These are phyloP conservation scores for Pararge aegeria DNA, from an alignment of 1,140 invertebrate species.

Conservation along the genomic window DNA sequence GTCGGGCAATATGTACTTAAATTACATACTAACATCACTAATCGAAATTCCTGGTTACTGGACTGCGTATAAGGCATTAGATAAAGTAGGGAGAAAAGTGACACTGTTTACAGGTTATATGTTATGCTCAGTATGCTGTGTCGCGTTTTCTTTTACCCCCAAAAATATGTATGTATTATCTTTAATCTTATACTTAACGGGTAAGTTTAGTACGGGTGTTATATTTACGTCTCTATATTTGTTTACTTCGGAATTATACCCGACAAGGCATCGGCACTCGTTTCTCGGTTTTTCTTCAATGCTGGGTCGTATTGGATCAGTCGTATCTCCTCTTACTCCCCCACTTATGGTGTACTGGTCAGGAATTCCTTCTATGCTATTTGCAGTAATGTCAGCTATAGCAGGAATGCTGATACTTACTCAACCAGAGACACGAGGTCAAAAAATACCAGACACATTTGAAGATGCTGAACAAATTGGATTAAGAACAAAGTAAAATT, in stretches of 20 bases:
- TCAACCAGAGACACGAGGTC: slow-evolving; percentile 85
- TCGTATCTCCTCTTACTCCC: slow-evolving; percentile 86
- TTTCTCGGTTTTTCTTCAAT: slow-evolving; percentile 86
- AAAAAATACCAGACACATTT: slow-evolving; percentile 85
- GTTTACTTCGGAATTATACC: slow-evolving; percentile 87
- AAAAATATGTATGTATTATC: slow-evolving; percentile 44
- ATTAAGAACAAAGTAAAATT: slow-evolving; percentile 15
- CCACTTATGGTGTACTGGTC: slow-evolving; percentile 63
- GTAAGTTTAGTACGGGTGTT: slow-evolving; percentile 61
- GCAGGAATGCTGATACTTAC: slow-evolving; percentile 81
- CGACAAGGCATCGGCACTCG: slow-evolving; percentile 84
- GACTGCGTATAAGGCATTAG: slow-evolving; percentile 81
- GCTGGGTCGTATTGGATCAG: slow-evolving; percentile 87
- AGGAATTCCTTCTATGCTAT: slow-evolving; percentile 83
- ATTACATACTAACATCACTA: slow-evolving; percentile 83
- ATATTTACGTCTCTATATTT: slow-evolving; percentile 85
- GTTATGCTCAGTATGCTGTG: slow-evolving; percentile 56
- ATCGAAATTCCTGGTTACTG: slow-evolving; percentile 88
- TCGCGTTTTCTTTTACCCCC: slow-evolving; percentile 59
- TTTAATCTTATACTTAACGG: slow-evolving; percentile 55
- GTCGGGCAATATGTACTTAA: slow-evolving; percentile 84
- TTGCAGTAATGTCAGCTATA: slow-evolving; percentile 82
- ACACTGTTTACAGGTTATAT: slow-evolving; percentile 61
- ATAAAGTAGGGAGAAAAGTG: slow-evolving; percentile 81
- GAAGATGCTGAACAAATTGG: slow-evolving; percentile 84